Evolutionary conservation across 2,797 vertebrate species (phyloP).

Genomic region (Hippoglossus hippoglossus): DNA sequence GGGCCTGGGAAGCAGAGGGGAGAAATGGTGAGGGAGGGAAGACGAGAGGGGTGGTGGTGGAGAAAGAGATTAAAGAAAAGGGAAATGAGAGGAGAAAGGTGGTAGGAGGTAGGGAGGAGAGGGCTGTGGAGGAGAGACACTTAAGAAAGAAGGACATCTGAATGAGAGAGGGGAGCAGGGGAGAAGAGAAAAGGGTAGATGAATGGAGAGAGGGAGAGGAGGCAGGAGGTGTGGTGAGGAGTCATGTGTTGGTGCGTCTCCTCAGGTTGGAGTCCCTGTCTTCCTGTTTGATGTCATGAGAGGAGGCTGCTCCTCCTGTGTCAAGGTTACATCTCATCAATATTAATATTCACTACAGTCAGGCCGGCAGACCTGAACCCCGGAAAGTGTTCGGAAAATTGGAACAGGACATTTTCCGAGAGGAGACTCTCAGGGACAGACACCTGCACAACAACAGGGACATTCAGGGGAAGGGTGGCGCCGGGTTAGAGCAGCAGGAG

Average conservation of each 20-base stretch:
- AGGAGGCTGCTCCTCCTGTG: constrained; percentile 54
- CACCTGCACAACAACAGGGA: no score
- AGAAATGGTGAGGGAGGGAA: neutral
- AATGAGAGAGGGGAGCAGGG: neutral
- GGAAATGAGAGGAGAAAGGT: constrained; percentile 1
- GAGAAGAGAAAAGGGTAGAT: neutral
- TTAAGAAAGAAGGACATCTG: neutral
- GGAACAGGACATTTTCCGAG: no score
- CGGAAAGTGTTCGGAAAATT: no score
- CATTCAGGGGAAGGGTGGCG: no score
- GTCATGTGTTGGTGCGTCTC: constrained; percentile 26
- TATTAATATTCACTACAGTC: constrained; percentile 60
- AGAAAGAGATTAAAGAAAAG: neutral
- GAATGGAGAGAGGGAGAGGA: constrained; percentile 2
- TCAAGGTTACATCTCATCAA: constrained; percentile 78
- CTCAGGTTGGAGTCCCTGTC: constrained; percentile 62
- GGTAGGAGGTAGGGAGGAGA: no score
- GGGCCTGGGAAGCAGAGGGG: neutral
- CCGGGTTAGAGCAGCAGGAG: no score
- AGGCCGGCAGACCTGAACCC: constrained; percentile 6
- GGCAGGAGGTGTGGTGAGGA: constrained; percentile 11
- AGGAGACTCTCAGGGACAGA: no score
- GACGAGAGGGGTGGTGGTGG: neutral
- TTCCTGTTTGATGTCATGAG: constrained; percentile 74
- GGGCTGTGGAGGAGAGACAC: neutral